Base-by-base conservation (phyloP, 2,888 invertebrate species). In the Phania funesta region DNA sequence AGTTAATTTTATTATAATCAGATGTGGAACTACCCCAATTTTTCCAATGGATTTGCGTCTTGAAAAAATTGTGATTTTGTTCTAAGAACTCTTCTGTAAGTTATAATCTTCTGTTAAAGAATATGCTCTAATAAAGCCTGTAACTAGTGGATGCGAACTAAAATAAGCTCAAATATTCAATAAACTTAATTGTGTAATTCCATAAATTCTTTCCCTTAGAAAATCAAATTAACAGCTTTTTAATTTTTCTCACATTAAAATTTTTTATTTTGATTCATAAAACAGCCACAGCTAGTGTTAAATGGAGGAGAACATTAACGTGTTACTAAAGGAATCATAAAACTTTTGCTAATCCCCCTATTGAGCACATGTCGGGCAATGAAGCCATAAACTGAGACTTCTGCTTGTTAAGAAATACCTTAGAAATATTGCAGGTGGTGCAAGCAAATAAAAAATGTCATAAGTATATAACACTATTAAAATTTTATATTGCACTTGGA, bases 161-260 rank as follows among this genome's bases (percentile, higher is more conserved):
- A n/a, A n/a, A n/a, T n/a, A n/a, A n/a, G n/a, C n/a, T n/a, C n/a
- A n/a, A n/a, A n/a, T n/a, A n/a, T n/a, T n/a, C n/a, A n/a, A n/a
- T n/a, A n/a, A n/a, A n/a, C n/a, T n/a, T n/a, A n/a, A n/a, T n/a
- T n/a, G n/a, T n/a, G n/a, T n/a, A n/a, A n/a, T n/a, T n/a, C n/a
- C n/a, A n/a, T n/a, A n/a, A n/a, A n/a, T n/a, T n/a, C n/a, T n/a
- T n/a, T n/a, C n/a, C n/a, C n/a, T n/a, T n/a, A n/a, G n/a, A n/a
- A n/a, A 86, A 41, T 46, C 83, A 85, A 88, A 87, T 89, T 88
- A 88, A 88, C 87, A 86, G 84, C 86, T 85, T 85, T 87, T 89
- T 88, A 86, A 88, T 88, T 88, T 87, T 52, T 52, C 86, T 85
- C 87, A 86, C 87, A 89, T 88, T 87, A 89, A n/a, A 87, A 58